Evolutionary conservation across 2,888 invertebrate species (phyloP), one percentile per base, ranked within the genome.

Genomic region (Andrena marginata): DNA sequence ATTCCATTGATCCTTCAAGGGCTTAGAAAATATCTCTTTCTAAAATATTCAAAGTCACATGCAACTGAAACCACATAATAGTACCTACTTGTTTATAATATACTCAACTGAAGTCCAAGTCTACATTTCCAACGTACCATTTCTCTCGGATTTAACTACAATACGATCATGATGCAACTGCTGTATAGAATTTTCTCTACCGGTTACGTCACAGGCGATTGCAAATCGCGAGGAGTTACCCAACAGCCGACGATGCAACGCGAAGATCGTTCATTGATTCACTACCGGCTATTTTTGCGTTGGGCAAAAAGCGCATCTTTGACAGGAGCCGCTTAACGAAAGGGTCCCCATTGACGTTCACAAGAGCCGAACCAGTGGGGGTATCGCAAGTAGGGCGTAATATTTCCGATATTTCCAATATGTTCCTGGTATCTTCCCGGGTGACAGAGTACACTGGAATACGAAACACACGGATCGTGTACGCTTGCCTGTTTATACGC

Each of bases 381-480:
- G 68, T 72, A 72, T 65, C 68, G 85, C 87, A 91, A 91, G 87
- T 91, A 89, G 91, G 89, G 91, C 91, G 85, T 91, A 90, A 89
- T 91, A 91, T 91, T 91, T 91, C 91, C 91, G 82, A 91, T 91
- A 91, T 84, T 90, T 79, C 82, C 89, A 85, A 90, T 89, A 87
- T 72, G 78, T 60, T 75, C 49, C 33, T 54, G 69, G 69, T 87
- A 87, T 85, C 87, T 76, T 75, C 68, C 62, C 51, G 54, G 20
- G 48, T 74, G 81, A 81, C 86, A 79, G 68, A 10, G 16, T 35
- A 31, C 48, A 20, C 10, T 16, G 48, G 29, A 65, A 72, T 51
- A 48, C 67, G 63, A 49, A 62, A 54, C 63, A 35, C 74, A 35
- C 62, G 54, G 33, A 35, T 10, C 49, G 62, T 13, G 23, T 20